Evolutionary conservation across 2,797 vertebrate species (phyloP).

Genomic region (Dendrocincla fuliginosa): DNA sequence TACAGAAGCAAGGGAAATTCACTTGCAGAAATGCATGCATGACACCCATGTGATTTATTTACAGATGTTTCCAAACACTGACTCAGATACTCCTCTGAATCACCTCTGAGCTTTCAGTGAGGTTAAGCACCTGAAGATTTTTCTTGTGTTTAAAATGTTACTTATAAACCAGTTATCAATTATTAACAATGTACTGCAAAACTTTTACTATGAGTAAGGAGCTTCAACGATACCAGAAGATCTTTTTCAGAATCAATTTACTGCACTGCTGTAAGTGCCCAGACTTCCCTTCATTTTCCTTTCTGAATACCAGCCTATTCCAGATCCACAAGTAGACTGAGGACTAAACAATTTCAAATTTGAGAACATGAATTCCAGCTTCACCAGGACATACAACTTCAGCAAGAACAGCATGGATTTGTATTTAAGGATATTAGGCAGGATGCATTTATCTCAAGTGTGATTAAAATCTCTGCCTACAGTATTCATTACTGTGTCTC

Average conservation of each 20-base stretch:
- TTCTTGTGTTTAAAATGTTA: not conserved
- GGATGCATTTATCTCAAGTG: not conserved
- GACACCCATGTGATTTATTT: not conserved
- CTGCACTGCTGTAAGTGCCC: not conserved
- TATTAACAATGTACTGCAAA: not conserved
- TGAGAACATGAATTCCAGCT: not conserved
- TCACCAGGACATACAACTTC: not conserved
- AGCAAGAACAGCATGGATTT: not conserved
- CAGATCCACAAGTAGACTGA: not conserved
- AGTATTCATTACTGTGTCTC: not conserved
- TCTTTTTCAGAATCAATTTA: not conserved
- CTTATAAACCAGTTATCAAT: not conserved
- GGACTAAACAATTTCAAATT: not conserved
- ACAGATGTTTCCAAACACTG: not conserved
- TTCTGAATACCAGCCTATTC: not conserved
- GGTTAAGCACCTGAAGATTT: not conserved
- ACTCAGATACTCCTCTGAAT: constrained; percentile 12
- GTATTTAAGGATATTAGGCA: not conserved
- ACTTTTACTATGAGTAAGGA: not conserved
- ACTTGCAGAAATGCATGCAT: not conserved
- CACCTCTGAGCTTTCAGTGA: not conserved
- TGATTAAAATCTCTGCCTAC: not conserved
- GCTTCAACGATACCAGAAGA: not conserved
- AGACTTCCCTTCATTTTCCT: not conserved
- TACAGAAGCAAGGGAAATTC: not conserved